Base-by-base conservation (phyloP, 2,888 invertebrate species). In the Atherix ibis region DNA sequence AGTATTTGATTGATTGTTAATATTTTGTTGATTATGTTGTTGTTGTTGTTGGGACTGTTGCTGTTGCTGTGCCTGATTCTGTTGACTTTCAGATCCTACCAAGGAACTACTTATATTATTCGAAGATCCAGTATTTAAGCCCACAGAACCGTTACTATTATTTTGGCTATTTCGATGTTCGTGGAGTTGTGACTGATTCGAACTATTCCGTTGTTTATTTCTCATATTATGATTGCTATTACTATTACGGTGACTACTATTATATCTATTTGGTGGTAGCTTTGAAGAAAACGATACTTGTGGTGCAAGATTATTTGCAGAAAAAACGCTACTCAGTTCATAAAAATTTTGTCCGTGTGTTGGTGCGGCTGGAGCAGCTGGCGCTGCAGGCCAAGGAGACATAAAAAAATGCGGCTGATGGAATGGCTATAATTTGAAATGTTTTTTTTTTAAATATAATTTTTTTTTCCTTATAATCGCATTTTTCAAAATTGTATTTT, bases 221-320 rank as follows among this genome's bases (percentile, higher is more conserved):
- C 58, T 47, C 34, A 52, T 46, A 24, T 49, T 42, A 24, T 44
- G 54, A 36, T 50, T 31, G 13, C 13, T 54, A 31, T 47, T 51
- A 46, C 49, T 55, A 25, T 43, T 47, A 42, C 55, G 52, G 44
- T 49, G 53, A 40, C 48, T 53, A 43, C 37, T 50, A 35, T 52
- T 56, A 36, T 54, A 56, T 36, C 57, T 42, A 37, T 48, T 37
- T 17, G 58, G 44, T 34, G 51, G 54, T 27, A 38, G 36, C 28
- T 39, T 36, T 15, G 52, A 48, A 27, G 54, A 44, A 19, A 71
- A 75, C 34, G 72, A 63, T 36, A 68, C 66, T 53, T 75, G 76
- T 31, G 76, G 77, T 37, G 77, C 67, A 44, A 81, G 61, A 36
- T 79, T 78, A 56, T 80, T 81, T 48, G 77, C 68, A 40, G 76